Percentiles rank a stretch among this genome's conserved stretches.
Evolutionary conservation across 2,113 vertebrate species (phyloP).

Genomic region (Garra rufa): DNA sequence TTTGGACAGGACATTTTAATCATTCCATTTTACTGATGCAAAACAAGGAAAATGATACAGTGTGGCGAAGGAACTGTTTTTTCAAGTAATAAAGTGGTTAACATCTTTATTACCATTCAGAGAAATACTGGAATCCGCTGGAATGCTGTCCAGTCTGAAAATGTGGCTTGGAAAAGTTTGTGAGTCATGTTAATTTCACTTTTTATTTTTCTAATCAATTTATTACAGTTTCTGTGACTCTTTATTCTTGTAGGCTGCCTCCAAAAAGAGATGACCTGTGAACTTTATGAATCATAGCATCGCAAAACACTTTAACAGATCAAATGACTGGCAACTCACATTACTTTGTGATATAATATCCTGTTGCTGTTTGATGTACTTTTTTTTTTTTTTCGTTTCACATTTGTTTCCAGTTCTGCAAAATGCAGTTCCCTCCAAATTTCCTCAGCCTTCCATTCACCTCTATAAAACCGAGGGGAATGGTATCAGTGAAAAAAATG

Average conservation of each 20-base stretch:
- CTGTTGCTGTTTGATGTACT: slow-evolving; percentile 63
- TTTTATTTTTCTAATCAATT: slow-evolving; percentile 6
- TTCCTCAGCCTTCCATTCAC: slow-evolving; percentile 65
- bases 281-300: slow-evolving; percentile 60
- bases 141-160: slow-evolving; percentile 42
- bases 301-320: slow-evolving; percentile 58
- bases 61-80: slow-evolving; percentile 33
- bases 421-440: slow-evolving; percentile 52
- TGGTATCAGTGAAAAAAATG: slow-evolving; percentile 62
- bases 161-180: slow-evolving; percentile 35
- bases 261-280: slow-evolving; percentile 56
- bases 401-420: slow-evolving; percentile 55
- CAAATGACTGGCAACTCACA: slow-evolving; percentile 59
- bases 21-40: slow-evolving; percentile 42
- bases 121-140: slow-evolving; percentile 52
- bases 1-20: slow-evolving; percentile 47
- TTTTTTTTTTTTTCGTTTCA: slow-evolving; percentile 41
- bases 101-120: slow-evolving; percentile 47
- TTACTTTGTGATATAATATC: slow-evolving; percentile 70
- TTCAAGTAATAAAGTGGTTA: slow-evolving; percentile 44
- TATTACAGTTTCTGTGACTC: slow-evolving; percentile 24
- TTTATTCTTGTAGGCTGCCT: background rate
- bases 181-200: slow-evolving; percentile 1
- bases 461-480: slow-evolving; percentile 63
- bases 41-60: slow-evolving; percentile 37